Base-by-base conservation (phyloP, 2,888 invertebrate species). In the Poecilus cupreus region DNA sequence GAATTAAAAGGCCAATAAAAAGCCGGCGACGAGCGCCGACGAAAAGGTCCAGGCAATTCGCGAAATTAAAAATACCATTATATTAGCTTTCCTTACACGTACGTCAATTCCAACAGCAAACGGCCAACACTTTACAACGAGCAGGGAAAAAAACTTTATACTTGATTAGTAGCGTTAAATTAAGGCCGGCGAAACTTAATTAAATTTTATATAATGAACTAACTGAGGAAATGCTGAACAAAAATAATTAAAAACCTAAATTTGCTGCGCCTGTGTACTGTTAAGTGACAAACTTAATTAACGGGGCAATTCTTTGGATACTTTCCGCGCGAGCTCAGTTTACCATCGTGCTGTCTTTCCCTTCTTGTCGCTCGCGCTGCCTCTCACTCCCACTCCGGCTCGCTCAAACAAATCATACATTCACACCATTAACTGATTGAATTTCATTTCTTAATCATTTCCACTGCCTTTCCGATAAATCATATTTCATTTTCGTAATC, bases 181-280 rank as follows among this genome's bases (percentile, higher is more conserved):
- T 89, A 89, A 89, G 89, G 88, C 88, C 88, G 88, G 87, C 88
- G 88, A 89, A 89, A 89, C 89, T 89, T 89, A 89, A 89, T 89
- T 89, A 89, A 89, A 89, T 89, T 89, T 89, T 88, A 89, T 89
- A 89, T 89, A 89, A 89, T 89, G 89, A 89, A 89, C 89, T 89
- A 89, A 89, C 88, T 89, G 89, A 89, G 89, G 89, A 89, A 89
- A 89, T 89, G 89, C 89, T 88, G 89, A 89, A 89, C 89, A 89
- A 89, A 89, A 89, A 89, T 89, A 89, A 89, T 89, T 89, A 89
- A 89, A 89, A 89, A 89, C 89, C 89, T 88, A 89, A 89, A 89
- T 89, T 89, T 87, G 87, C 88, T 87, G 87, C 86, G 87, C 85
- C 87, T 86, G 87, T 87, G 86, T 88, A 88, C 88, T 87, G 87